phyloP scores from a whole-genome alignment of 2,888 invertebrate species.

The Pachliopta kotzebuea region DNA sequence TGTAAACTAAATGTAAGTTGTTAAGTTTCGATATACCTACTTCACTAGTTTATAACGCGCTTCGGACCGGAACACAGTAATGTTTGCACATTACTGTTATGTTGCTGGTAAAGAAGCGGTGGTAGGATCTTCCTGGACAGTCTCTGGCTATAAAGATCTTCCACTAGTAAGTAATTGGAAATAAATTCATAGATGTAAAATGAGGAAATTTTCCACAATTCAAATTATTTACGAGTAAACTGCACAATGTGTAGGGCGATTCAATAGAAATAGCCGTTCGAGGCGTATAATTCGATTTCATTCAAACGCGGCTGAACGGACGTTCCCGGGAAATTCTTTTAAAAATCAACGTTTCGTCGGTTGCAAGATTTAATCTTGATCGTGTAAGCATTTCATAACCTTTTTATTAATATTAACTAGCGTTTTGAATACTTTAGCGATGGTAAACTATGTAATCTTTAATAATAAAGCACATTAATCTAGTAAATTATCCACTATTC shows the following conservation, averaged over 20 bases:
- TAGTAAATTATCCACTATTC: no score
- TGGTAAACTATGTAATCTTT: neutral
- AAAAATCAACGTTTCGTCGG: conserved; percentile 23
- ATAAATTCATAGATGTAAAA: neutral
- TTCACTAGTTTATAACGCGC: no score
- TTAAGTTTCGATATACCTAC: no score
- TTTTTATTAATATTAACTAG: neutral
- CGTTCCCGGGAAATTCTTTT: conserved; percentile 22
- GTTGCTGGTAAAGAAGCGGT: no score
- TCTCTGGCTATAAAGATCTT: no score
- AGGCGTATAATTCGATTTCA: conserved; percentile 23
- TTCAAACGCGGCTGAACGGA: conserved; percentile 13
- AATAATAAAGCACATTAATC: neutral
- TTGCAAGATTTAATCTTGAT: neutral
- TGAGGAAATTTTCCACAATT: neutral
- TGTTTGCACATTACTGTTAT: no score
- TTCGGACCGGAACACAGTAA: no score
- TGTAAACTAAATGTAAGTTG: no score
- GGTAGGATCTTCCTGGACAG: no score
- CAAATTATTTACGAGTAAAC: conserved; percentile 3
- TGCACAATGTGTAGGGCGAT: neutral
- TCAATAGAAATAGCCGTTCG: conserved; percentile 8
- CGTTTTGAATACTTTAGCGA: neutral
- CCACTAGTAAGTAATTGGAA: neutral
- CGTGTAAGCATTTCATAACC: neutral